These are phyloP conservation scores for Chloroclysta siterata DNA, from an alignment of 2,888 invertebrate genomes.

Conservation along the genomic window DNA sequence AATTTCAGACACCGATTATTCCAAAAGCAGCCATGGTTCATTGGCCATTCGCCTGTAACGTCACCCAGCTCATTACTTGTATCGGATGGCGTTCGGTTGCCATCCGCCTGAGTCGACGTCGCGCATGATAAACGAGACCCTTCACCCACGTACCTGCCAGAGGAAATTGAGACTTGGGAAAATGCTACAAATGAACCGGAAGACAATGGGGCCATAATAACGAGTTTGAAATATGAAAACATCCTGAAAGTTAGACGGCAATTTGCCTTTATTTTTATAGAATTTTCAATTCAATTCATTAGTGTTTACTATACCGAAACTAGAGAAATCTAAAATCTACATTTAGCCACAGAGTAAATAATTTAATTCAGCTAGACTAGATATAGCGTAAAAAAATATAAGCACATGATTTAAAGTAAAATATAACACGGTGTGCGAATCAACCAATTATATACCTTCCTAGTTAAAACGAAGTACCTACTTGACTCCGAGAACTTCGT, in stretches of 20 bases:
- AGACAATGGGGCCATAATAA: conserved; percentile 24
- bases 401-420: not conserved
- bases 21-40: conserved; percentile 6
- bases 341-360: too few relatives aligned
- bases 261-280: conserved; percentile 1
- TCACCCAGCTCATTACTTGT: conserved; percentile 48
- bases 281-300: too few relatives aligned
- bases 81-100: conserved; percentile 57
- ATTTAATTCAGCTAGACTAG: not conserved
- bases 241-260: conserved; percentile 10
- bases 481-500: not conserved
- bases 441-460: not conserved
- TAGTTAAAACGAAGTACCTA: not conserved
- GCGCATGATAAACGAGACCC: conserved; percentile 69
- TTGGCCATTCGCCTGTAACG: conserved; percentile 33
- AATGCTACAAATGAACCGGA: conserved; percentile 31
- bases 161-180: conserved; percentile 30
- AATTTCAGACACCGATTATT: conserved; percentile 9
- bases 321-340: too few relatives aligned
- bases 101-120: conserved; percentile 62
- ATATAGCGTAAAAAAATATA: not conserved
- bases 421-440: not conserved
- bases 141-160: conserved; percentile 32
- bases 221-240: conserved; percentile 19
- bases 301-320: too few relatives aligned